These are phyloP conservation scores for Pyrgilauda ruficollis DNA, from an alignment of 2,113 vertebrate species.

Conservation along the genomic window DNA sequence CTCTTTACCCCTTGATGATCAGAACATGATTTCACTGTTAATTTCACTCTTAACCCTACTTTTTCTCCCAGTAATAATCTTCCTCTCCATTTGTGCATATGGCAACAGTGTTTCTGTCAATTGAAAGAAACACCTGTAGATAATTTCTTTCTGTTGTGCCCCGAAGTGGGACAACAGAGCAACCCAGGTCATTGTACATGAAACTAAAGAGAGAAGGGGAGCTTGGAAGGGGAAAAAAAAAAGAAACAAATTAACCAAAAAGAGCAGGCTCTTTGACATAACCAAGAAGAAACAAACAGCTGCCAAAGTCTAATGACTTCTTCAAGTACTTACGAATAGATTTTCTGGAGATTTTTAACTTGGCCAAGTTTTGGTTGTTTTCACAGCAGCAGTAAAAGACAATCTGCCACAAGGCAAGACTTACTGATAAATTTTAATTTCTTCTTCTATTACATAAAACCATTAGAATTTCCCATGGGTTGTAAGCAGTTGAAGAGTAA, in stretches of 20 bases:
- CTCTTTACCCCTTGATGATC: background rate
- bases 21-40: background rate
- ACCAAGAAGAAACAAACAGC: background rate
- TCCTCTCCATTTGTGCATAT: background rate
- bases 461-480: background rate
- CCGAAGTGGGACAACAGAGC: background rate
- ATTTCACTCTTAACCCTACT: background rate
- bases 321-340: slow-evolving; percentile 1
- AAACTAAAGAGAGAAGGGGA: background rate
- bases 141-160: background rate
- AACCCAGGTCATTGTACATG: background rate
- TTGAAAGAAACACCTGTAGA: background rate
- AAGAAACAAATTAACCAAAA: background rate
- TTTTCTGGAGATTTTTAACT: background rate
- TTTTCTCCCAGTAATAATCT: background rate
- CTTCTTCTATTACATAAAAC: background rate
- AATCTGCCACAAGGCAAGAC: background rate
- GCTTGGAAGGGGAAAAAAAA: rapidly evolving
- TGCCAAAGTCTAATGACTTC: background rate
- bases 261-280: background rate
- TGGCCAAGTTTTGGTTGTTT: background rate
- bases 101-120: background rate
- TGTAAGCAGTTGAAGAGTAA: background rate
- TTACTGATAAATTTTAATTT: background rate
- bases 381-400: background rate